Percentiles rank a stretch among this genome's conserved stretches.
phyloP scores from a whole-genome alignment of 1,140 invertebrate genomes.

The Holcopasites calliopsidis region DNA sequence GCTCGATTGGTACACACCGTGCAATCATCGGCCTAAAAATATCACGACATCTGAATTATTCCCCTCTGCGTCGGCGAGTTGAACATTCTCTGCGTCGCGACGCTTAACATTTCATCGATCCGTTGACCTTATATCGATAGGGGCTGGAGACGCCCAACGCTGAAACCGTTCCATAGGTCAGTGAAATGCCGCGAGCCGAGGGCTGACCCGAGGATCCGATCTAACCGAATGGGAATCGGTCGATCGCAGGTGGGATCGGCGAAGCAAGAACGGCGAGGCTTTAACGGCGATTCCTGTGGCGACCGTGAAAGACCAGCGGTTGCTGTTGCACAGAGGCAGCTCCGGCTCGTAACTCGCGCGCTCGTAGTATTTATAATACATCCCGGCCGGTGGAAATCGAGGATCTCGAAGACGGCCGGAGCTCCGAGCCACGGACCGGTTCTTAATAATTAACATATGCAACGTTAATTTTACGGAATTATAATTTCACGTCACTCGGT shows the following conservation, averaged over 20 bases:
- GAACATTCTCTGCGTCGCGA: neutral
- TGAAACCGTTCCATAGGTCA: constrained; percentile 18
- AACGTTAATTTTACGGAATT: constrained; percentile 77
- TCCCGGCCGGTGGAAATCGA: constrained; percentile 1
- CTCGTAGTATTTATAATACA: neutral
- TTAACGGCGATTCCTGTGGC: neutral
- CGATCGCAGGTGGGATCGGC: neutral
- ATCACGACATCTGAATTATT: neutral
- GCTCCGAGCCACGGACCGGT: constrained; percentile 66
- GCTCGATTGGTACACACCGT: neutral
- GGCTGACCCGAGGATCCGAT: constrained; percentile 7
- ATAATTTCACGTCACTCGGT: constrained; percentile 71
- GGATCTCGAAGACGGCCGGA: constrained; percentile 49
- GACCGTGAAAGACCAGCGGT: neutral
- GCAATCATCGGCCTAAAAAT: neutral
- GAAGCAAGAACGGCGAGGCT: neutral
- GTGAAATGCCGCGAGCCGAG: constrained; percentile 9
- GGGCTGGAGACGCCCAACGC: neutral
- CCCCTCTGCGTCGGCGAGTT: neutral
- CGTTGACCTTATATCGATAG: neutral
- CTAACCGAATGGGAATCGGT: neutral
- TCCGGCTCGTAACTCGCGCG: constrained; percentile 32
- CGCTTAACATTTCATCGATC: constrained; percentile 20
- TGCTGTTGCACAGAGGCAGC: neutral
- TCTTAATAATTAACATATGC: constrained; percentile 75